Base-by-base conservation (phyloP, 2,113 vertebrate species). In the Collichthys lucidus region DNA sequence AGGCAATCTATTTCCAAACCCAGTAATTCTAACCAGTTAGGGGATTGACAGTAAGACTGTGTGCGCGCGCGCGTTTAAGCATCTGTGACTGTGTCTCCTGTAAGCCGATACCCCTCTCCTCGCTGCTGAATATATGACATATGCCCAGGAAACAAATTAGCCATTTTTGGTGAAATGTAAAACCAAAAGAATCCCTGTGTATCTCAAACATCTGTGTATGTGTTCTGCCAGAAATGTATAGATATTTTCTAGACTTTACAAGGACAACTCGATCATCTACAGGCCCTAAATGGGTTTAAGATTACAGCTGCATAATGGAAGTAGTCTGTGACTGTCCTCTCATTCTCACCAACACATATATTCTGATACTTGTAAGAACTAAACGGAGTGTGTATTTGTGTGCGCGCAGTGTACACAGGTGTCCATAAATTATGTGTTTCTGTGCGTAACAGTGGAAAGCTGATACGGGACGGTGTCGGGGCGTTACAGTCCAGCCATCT, bases 11-110 rank as follows among this genome's bases (percentile, higher is more conserved):
- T 86, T 90, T 85, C 80, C 79, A 78, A 86, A 90, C 73, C 75
- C 82, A n/a, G 91, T 87, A 91, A 91, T 88, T 93, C 80, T 84
- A 88, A 89, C 77, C 85, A 81, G 59, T 85, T 79, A 66, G 55
- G 31, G 83, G 78, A 84, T 47, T 84, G 77, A 88, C 78, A 80
- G 86, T 83, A 69, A 63, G 67, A 56, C 62, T 57, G 11, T 71
- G 66, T 62, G 57, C 80, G 69, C 74, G 69, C 69, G 84, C 31
- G n/a, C 42, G n/a, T 83, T 77, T 71, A 69, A 85, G 79, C 74
- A 72, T 89, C 79, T 89, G 88, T 72, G 75, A 88, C 74, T 47
- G 52, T 82, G 83, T 88, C 83, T 88, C 78, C 80, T 80, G 88
- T 86, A 92, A 93, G 65, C 57, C 0, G 85, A 92, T 89, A 89